phyloP scores from a whole-genome alignment of 2,888 invertebrate species.

The Leptinotarsa rubiginosa region DNA sequence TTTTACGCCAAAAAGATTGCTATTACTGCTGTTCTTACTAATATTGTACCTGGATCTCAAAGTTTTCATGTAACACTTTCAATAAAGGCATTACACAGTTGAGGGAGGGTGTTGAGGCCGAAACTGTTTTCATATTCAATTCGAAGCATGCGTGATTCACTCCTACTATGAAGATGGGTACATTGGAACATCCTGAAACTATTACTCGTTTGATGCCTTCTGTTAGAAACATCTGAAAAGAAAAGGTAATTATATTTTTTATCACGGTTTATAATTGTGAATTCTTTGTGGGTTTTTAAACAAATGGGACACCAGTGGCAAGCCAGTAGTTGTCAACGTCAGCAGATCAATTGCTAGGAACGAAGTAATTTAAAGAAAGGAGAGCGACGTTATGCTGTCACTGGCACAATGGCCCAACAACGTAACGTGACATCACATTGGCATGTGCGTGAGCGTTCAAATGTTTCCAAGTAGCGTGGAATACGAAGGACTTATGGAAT shows the following conservation, averaged over 20 bases:
- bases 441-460: too few relatives aligned
- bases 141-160: conserved; percentile 49
- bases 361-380: too few relatives aligned
- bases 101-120: conserved; percentile 43
- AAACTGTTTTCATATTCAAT: conserved; percentile 44
- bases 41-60: conserved; percentile 41
- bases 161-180: conserved; percentile 47
- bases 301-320: too few relatives aligned
- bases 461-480: too few relatives aligned
- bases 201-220: conserved; percentile 45
- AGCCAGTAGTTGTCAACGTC: too few relatives aligned
- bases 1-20: neutral
- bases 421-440: too few relatives aligned
- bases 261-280: too few relatives aligned
- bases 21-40: neutral
- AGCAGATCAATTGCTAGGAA: too few relatives aligned
- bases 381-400: too few relatives aligned
- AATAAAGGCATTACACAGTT: conserved; percentile 44
- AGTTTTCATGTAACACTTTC: conserved; percentile 48
- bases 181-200: conserved; percentile 45
- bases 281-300: too few relatives aligned
- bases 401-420: too few relatives aligned
- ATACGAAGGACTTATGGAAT: too few relatives aligned
- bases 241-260: neutral
- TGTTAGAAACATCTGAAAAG: conserved; percentile 42